Evolutionary conservation across 2,888 invertebrate genomes (phyloP), one percentile per base, ranked within the genome.

Genomic region (Spisula solida): DNA sequence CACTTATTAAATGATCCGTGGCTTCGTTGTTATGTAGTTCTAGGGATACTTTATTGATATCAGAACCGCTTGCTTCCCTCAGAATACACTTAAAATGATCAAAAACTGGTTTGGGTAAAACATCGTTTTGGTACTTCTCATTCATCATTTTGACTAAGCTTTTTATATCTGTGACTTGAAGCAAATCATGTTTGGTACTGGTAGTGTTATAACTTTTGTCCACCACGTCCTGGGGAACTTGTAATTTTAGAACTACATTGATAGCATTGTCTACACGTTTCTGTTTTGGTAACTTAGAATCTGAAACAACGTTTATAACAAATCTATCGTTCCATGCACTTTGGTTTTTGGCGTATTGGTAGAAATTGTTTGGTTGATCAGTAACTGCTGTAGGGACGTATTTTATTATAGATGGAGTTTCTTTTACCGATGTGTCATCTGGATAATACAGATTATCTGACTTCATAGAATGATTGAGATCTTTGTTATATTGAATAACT

Each of bases 11-110:
- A 56, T 82, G 82, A 29, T 55, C 60, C 14, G 25, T 29, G 14
- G 41, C 60, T 56, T n/a, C 34, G 25, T 82, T 60, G 82, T 60
- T 60, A n/a, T 29, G 18, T 41, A 34, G 12, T 29, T n/a, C n/a
- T n/a, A n/a, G n/a, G n/a, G 29, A 60, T 29, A 34, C 29, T 29
- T 82, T 60, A n/a, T 34, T 20, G 31, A 82, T 41, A 20, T 82
- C 82, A 34, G 31, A 55, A 31, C 55, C 34, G 60, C 56, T 82
- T 34, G 82, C 82, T 16, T 82, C 82, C 20, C 81, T 48, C n/a
- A 31, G 20, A n/a, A 81, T 29, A 14, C 51, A 20, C 29, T 51
- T 47, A 29, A 81, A 81, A 51, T 81, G 81, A 12, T 81, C 29
- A 51, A 81, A 51, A 25, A 81, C 51, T n/a, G 29, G 48, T 31